phyloP scores from a whole-genome alignment of 1,140 invertebrate species.

The Solenopsis fugax region DNA sequence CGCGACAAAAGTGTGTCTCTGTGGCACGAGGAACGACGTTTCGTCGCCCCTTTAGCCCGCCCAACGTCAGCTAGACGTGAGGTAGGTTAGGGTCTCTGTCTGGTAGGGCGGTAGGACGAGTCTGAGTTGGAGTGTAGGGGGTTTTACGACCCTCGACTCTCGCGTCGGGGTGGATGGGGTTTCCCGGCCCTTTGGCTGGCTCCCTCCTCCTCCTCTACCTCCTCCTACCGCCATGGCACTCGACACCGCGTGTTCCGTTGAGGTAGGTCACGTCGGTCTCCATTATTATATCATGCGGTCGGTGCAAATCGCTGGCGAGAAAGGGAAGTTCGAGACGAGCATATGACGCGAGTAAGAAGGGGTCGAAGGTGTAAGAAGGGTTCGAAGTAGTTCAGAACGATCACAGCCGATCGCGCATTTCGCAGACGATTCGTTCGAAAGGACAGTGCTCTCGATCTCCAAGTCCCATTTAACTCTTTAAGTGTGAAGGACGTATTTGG shows the following conservation, averaged over 20 bases:
- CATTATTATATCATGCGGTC: slow-evolving; percentile 60
- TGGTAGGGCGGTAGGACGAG: slow-evolving; percentile 75
- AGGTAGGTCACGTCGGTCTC: slow-evolving; percentile 72
- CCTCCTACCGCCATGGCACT: slow-evolving; percentile 41
- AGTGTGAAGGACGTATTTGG: not conserved
- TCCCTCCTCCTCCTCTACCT: slow-evolving; percentile 2
- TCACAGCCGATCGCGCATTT: slow-evolving; percentile 50
- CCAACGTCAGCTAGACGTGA: slow-evolving; percentile 72
- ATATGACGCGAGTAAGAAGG: slow-evolving; percentile 25
- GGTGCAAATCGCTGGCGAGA: slow-evolving; percentile 41
- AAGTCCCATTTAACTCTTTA: slow-evolving; percentile 40
- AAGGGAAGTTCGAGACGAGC: slow-evolving; percentile 31
- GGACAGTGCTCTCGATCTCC: not conserved
- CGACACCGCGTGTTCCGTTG: slow-evolving; percentile 63
- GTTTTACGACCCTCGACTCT: slow-evolving; percentile 81
- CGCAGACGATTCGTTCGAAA: slow-evolving; percentile 35
- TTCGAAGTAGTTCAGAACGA: slow-evolving; percentile 29
- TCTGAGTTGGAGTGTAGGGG: slow-evolving; percentile 70
- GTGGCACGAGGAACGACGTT: slow-evolving; percentile 77
- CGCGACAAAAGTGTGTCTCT: slow-evolving; percentile 82
- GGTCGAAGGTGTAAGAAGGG: slow-evolving; percentile 17
- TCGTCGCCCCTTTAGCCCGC: slow-evolving; percentile 71
- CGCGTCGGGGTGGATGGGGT: slow-evolving; percentile 68
- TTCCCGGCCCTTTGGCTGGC: slow-evolving; percentile 44
- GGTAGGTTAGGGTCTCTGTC: slow-evolving; percentile 78